phyloP scores from a whole-genome alignment of 2,797 vertebrate species.

The Steatocranus sp. region DNA sequence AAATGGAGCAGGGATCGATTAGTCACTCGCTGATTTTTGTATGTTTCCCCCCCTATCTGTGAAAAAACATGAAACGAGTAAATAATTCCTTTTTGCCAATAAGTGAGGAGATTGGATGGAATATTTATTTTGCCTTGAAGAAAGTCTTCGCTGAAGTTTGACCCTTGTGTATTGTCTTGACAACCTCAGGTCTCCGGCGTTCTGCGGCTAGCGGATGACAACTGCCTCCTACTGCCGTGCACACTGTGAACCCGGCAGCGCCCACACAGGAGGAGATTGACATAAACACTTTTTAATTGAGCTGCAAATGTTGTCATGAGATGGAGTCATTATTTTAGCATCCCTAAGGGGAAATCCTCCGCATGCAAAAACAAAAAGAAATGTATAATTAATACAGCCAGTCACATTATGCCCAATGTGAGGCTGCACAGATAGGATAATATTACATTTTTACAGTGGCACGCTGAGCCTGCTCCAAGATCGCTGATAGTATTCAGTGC shows the following conservation, averaged over 20 bases:
- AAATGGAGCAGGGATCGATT: slow-evolving; percentile 61
- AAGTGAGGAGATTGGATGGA: slow-evolving; percentile 33
- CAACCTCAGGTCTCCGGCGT: slow-evolving; percentile 30
- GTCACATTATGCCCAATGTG: slow-evolving; percentile 22
- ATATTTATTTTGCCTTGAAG: slow-evolving; percentile 59
- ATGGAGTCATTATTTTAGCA: slow-evolving; percentile 50
- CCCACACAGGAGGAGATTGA: slow-evolving; percentile 54
- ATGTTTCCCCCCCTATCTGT: slow-evolving; percentile 22
- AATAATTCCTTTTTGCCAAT: slow-evolving; percentile 60
- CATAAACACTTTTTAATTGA: slow-evolving; percentile 64
- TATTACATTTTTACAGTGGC: slow-evolving; percentile 41
- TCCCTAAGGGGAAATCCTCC: slow-evolving; percentile 40
- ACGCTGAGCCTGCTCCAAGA: slow-evolving; percentile 22
- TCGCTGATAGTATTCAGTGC: slow-evolving; percentile 52
- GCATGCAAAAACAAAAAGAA: slow-evolving; percentile 38
- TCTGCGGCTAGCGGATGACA: slow-evolving; percentile 37
- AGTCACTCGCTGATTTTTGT: slow-evolving; percentile 42
- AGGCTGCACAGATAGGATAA: slow-evolving; percentile 41
- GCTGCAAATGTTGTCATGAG: slow-evolving; percentile 61
- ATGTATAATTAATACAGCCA: slow-evolving; percentile 43
- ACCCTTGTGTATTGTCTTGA: slow-evolving; percentile 44
- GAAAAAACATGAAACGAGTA: slow-evolving; percentile 44
- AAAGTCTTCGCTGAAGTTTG: slow-evolving; percentile 46
- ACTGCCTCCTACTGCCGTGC: slow-evolving; percentile 33
- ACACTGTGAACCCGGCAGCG: slow-evolving; percentile 30